Percentiles rank a stretch among this genome's conserved stretches.
Evolutionary conservation across 2,113 vertebrate genomes (phyloP).

Genomic region (Hypomesus transpacificus): DNA sequence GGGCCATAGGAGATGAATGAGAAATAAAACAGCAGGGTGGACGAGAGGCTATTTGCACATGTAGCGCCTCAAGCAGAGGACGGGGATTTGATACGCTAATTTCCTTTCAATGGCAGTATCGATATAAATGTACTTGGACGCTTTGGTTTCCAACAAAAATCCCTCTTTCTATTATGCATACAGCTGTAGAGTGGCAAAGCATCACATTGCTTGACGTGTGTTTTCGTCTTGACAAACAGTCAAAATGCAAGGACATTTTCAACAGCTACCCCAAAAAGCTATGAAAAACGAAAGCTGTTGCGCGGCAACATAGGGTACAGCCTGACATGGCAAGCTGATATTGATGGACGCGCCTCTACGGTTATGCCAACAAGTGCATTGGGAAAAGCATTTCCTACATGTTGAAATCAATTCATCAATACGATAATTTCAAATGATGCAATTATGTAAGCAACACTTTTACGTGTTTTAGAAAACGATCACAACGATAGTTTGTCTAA

Average conservation of each 20-base stretch:
- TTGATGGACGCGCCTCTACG: not conserved
- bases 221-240: not conserved
- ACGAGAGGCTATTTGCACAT: constrained; percentile 55
- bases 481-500: not conserved
- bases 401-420: too few species aligned
- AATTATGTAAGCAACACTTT: not conserved
- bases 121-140: constrained; percentile 9
- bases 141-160: constrained; percentile 3
- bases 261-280: not conserved
- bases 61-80: constrained; percentile 28
- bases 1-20: constrained; percentile 39
- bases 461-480: not conserved
- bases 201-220: not conserved
- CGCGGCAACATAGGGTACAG: constrained; percentile 35
- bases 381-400: not conserved
- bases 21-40: constrained; percentile 48
- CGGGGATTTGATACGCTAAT: constrained; percentile 55
- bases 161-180: constrained; percentile 3
- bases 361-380: constrained; percentile 41
- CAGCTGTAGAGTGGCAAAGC: constrained; percentile 1
- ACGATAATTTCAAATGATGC: too few species aligned
- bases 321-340: not conserved
- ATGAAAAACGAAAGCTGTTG: constrained; percentile 29
- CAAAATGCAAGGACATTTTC: not conserved
- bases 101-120: constrained; percentile 30